phyloP scores from a whole-genome alignment of 2,797 vertebrate species.

The Cirrhinus molitorella region DNA sequence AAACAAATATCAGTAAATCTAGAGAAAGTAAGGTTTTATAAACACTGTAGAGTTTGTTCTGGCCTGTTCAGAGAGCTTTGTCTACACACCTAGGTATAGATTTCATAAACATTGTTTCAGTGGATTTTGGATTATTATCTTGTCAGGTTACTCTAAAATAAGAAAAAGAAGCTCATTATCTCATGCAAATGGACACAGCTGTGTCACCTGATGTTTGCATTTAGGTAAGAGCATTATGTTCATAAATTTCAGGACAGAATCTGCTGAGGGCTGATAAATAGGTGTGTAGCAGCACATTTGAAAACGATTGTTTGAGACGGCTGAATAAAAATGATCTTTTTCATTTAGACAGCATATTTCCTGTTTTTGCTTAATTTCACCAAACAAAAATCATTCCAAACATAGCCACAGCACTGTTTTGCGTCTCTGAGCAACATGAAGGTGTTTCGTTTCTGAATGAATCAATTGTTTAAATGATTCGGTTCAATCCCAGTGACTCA shows the following conservation, averaged over 20 bases:
- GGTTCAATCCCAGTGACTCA: too few relatives aligned
- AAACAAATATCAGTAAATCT: background rate
- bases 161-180: background rate
- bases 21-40: background rate
- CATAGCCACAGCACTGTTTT: too few relatives aligned
- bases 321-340: background rate
- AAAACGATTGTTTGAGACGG: background rate
- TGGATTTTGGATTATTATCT: background rate
- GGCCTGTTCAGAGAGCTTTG: background rate
- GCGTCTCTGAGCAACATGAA: too few relatives aligned
- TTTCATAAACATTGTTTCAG: background rate
- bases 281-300: background rate
- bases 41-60: background rate
- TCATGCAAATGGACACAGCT: background rate
- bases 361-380: too few relatives aligned
- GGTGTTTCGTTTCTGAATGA: too few relatives aligned
- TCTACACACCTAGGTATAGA: background rate
- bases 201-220: conserved; percentile 3
- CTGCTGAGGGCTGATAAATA: background rate
- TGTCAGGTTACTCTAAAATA: background rate
- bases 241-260: background rate
- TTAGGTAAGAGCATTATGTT: background rate
- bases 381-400: too few relatives aligned
- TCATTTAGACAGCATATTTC: too few relatives aligned
- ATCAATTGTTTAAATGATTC: too few relatives aligned